Conservation (phyloP, 1,140 invertebrate species). For the Drosophila mojavensis region DNA sequence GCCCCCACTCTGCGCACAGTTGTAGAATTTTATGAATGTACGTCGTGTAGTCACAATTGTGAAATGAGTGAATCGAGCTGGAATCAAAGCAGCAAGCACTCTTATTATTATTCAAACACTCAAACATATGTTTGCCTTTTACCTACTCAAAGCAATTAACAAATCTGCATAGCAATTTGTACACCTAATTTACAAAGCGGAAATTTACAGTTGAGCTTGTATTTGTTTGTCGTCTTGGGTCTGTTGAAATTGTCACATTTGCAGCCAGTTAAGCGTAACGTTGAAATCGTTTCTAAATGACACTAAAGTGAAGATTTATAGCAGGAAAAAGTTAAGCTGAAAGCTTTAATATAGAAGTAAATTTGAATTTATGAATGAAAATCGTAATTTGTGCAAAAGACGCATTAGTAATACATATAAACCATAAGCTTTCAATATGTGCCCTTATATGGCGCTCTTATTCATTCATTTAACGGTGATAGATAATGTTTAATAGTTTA, state of each 20-base stretch:
- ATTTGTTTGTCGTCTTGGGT: not conserved
- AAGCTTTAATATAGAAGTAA: no score
- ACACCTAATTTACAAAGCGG: slow-evolving; percentile 35
- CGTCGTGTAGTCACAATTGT: slow-evolving; percentile 40
- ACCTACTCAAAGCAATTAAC: slow-evolving; percentile 48
- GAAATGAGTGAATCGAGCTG: slow-evolving; percentile 44
- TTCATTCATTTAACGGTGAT: not conserved
- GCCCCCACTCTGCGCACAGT: not conserved
- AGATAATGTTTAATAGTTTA: not conserved
- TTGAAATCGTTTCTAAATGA: not conserved
- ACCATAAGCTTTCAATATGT: no score
- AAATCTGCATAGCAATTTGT: slow-evolving; percentile 67
- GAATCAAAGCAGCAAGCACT: slow-evolving; percentile 48
- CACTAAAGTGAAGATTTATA: not conserved
- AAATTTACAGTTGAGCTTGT: slow-evolving; percentile 41
- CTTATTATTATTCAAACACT: slow-evolving; percentile 59
- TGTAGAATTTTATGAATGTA: slow-evolving; percentile 51
- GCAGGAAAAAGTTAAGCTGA: no score
- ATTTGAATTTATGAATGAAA: not conserved
- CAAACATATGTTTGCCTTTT: slow-evolving; percentile 56
- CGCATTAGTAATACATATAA: no score
- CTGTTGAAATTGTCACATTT: slow-evolving; percentile 1
- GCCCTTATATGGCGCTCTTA: not conserved
- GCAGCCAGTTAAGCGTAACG: slow-evolving; percentile 13
- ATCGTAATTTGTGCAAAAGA: no score